Conservation (phyloP, 2,888 invertebrate species). For the Iphiclides podalirius region DNA sequence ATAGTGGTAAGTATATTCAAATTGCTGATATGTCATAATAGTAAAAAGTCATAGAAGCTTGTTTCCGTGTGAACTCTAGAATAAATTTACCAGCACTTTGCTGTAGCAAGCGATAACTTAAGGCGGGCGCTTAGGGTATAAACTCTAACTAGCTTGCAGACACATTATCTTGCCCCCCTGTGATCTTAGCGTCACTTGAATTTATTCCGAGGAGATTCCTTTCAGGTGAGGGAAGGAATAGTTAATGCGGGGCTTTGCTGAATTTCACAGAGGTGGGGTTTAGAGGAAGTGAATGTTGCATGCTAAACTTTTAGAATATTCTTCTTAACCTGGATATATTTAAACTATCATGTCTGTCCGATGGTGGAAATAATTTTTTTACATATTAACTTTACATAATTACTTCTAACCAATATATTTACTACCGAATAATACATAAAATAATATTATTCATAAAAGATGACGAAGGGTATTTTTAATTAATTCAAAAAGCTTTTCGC, state of each 20-base stretch:
- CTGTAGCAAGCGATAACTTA: slow-evolving; percentile 20
- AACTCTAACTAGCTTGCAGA: slow-evolving; percentile 22
- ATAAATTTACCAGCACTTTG: slow-evolving; percentile 1
- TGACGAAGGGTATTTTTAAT: no score
- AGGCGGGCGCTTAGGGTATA: slow-evolving; percentile 18
- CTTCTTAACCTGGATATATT: slow-evolving; percentile 4
- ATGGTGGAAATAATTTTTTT: not conserved
- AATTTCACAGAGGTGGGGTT: slow-evolving; percentile 16
- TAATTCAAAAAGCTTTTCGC: no score
- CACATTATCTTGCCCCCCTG: slow-evolving; percentile 21
- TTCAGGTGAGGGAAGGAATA: slow-evolving; percentile 27
- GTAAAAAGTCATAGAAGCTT: not conserved
- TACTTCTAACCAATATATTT: no score
- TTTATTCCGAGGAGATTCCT: slow-evolving; percentile 33
- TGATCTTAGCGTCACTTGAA: slow-evolving; percentile 26
- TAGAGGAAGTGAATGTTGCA: slow-evolving; percentile 16
- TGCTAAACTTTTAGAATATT: slow-evolving; percentile 16
- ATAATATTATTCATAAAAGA: no score
- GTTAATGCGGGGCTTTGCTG: slow-evolving; percentile 22
- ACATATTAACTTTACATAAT: no score
- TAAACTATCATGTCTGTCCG: not conserved
- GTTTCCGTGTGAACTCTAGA: slow-evolving; percentile 5
- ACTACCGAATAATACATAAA: no score
- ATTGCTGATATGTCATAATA: no score
- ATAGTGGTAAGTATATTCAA: no score